phyloP scores from a whole-genome alignment of 2,797 vertebrate genomes.

The Peromyscus eremicus region DNA sequence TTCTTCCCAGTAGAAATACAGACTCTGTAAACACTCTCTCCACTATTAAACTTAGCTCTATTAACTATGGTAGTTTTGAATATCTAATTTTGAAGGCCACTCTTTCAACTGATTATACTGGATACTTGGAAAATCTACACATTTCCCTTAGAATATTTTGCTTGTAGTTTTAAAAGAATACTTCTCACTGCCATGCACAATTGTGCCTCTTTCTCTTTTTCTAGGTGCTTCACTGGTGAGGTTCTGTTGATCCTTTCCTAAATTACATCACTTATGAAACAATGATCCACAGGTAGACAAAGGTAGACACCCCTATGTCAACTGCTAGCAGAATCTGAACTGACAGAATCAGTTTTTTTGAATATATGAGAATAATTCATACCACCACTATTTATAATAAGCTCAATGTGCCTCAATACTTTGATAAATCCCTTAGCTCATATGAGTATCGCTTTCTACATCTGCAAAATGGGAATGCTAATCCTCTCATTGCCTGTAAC shows the following conservation, averaged over 20 bases:
- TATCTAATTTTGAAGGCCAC: background rate
- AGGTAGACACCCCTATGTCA: background rate
- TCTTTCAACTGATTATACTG: background rate
- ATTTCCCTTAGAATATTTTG: background rate
- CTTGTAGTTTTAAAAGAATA: background rate
- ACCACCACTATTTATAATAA: background rate
- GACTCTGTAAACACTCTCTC: background rate
- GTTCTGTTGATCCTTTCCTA: background rate
- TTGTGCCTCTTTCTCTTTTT: background rate
- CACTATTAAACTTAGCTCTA: background rate
- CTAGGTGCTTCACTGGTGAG: background rate
- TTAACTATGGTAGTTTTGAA: background rate
- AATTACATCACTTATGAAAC: background rate
- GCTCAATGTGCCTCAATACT: background rate
- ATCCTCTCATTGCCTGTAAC: background rate
- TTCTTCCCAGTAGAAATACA: background rate
- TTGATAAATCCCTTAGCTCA: background rate
- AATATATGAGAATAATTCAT: background rate
- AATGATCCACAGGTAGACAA: background rate
- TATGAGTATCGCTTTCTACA: constrained; percentile 11
- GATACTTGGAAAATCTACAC: background rate
- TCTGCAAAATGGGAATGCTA: constrained; percentile 50
- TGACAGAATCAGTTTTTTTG: background rate
- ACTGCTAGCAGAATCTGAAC: background rate
- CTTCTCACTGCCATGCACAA: background rate